Conservation (phyloP, 2,113 vertebrate species). For the Mugil cephalus region DNA sequence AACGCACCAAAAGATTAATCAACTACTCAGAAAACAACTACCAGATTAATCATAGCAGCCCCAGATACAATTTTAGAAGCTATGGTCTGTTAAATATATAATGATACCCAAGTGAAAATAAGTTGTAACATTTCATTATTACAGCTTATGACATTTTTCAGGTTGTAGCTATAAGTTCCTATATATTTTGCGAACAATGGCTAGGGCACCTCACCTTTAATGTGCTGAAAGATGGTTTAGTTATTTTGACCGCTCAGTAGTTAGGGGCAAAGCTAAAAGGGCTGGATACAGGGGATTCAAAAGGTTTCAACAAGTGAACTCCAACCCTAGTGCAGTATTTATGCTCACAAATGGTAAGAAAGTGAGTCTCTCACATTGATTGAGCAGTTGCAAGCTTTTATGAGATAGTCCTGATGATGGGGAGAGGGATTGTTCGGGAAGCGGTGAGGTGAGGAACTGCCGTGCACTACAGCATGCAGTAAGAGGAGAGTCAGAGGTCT, state of each 20-base stretch:
- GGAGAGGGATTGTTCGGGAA: conserved; percentile 10
- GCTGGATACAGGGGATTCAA: background rate
- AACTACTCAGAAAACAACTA: too few relatives aligned
- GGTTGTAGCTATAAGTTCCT: too few relatives aligned
- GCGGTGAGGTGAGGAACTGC: conserved; percentile 16
- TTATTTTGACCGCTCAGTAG: background rate
- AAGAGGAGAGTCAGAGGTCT: conserved; percentile 24
- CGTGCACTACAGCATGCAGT: conserved; percentile 68
- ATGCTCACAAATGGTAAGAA: background rate
- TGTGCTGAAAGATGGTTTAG: background rate
- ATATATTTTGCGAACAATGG: too few relatives aligned
- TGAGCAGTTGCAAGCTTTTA: conserved; percentile 16
- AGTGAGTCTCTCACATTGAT: conserved; percentile 3
- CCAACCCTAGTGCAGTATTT: background rate
- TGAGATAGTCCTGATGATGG: conserved; percentile 23
- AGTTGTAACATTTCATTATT: too few relatives aligned
- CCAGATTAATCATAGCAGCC: too few relatives aligned
- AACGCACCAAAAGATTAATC: too few relatives aligned
- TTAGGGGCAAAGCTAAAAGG: background rate
- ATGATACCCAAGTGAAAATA: too few relatives aligned
- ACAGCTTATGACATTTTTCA: too few relatives aligned
- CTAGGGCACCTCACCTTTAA: too few relatives aligned
- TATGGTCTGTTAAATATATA: too few relatives aligned
- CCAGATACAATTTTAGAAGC: too few relatives aligned
- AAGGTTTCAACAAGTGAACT: background rate